Base-by-base conservation (phyloP, 1,140 invertebrate genomes). In the Pseudomyrmex concolor region DNA sequence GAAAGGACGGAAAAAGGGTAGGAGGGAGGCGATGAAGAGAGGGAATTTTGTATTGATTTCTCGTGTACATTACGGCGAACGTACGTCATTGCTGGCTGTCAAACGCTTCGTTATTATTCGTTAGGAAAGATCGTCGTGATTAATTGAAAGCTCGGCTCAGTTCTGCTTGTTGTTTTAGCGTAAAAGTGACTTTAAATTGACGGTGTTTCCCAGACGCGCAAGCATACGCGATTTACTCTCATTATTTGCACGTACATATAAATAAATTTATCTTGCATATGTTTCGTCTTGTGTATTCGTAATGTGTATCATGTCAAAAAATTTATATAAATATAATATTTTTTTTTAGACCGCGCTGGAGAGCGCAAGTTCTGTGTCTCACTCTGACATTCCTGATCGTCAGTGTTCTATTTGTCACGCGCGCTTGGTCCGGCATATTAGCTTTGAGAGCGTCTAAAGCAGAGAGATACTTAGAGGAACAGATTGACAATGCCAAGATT, bases 401-500 rank as follows among this genome's bases (percentile, higher is more conserved):
- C 43, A 86, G 84, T 8, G 55, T 84, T 15, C 74, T 91, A 12
- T 90, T 91, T 62, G 71, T 90, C 17, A 73, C 80, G 54, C 84
- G 88, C 15, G 64, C 78, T 9, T 91, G 90, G 89, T 68, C 90
- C 22, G 90, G 88, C 19, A 84, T 91, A 43, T 63, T 89, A 8
- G 64, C 86, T 1, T 63, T 89, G 25, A 71, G 67, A 34, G 78
- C 80, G 10, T 55, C 80, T 1, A 72, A 68, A 50, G 12, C 64
- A 3, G 76, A 80, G n/a, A 71, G 50, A 2, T n/a, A 77, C 8
- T 68, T 74, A 15, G 85, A 84, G 15, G 77, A 77, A 25, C 60
- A 67, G 34, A 54, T 77, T 22, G 83, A 90, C 63, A 72, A 92
- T 92, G 90, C 90, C 91, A 82, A 88, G 90, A 88, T 87, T 91